Conservation (phyloP, 2,888 invertebrate species). For the Pyrrhia umbra region DNA sequence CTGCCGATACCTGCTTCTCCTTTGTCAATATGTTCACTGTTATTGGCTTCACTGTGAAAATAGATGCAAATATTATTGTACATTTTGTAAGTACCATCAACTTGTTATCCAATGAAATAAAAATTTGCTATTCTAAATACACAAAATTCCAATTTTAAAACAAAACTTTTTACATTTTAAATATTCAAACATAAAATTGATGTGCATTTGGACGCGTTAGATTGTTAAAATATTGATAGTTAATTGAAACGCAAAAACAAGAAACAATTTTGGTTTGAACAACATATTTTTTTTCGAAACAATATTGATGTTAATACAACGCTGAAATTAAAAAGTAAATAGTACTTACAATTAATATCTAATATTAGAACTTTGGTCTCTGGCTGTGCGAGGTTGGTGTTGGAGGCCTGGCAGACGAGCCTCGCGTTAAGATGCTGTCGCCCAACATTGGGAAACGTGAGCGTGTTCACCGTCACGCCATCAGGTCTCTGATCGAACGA, state of each 20-base stretch:
- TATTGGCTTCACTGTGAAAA: constrained; percentile 95
- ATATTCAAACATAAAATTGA: background rate
- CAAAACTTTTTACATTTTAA: background rate
- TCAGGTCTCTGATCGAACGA: constrained; percentile 93
- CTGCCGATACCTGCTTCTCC: constrained; percentile 95
- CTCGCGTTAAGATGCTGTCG: constrained; percentile 95
- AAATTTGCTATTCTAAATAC: background rate
- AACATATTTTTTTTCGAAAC: too few relatives aligned
- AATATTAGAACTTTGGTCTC: constrained; percentile 94
- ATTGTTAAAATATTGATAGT: constrained; percentile 22
- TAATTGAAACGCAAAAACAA: constrained; percentile 6
- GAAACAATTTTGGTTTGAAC: background rate
- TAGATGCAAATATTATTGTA: constrained; percentile 17
- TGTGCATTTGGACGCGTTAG: constrained; percentile 19
- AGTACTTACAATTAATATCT: constrained; percentile 96
- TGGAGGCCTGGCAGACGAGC: constrained; percentile 96
- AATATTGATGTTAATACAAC: too few relatives aligned
- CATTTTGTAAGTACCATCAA: background rate
- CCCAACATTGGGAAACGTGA: constrained; percentile 94
- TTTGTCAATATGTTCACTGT: constrained; percentile 95
- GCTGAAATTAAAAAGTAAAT: too few relatives aligned
- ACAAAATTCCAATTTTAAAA: background rate
- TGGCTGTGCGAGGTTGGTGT: constrained; percentile 95
- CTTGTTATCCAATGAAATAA: background rate
- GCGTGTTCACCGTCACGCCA: constrained; percentile 94